Evolutionary conservation across 2,113 vertebrate species (phyloP).

Genomic region (Lasiurus cinereus): DNA sequence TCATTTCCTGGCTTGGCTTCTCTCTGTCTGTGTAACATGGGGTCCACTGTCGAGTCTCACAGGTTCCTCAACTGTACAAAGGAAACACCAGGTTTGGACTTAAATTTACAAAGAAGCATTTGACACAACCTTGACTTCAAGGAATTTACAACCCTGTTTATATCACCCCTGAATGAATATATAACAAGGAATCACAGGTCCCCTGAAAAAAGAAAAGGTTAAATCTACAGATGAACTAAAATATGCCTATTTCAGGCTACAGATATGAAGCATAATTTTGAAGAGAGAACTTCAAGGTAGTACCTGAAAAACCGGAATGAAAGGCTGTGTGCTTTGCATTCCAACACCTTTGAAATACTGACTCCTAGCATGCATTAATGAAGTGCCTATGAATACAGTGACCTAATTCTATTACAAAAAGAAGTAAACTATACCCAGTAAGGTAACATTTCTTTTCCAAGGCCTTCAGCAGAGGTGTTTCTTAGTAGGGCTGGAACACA

Average conservation of each 20-base stretch:
- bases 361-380: not conserved
- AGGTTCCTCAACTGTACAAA: not conserved
- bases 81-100: not conserved
- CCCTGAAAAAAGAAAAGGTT: not conserved
- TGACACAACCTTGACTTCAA: not conserved
- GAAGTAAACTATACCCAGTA: not conserved
- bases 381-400: conserved; percentile 40
- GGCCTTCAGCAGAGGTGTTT: not conserved
- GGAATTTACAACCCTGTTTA: not conserved
- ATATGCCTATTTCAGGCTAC: not conserved
- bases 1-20: not conserved
- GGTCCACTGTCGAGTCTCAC: not conserved
- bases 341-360: not conserved
- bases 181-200: not conserved
- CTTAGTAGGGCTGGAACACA: not conserved
- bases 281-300: not conserved
- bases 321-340: not conserved
- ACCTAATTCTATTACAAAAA: conserved; percentile 60
- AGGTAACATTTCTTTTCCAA: conserved; percentile 30
- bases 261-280: not conserved
- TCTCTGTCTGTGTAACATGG: not conserved
- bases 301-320: conserved; percentile 52
- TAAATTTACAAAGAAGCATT: not conserved
- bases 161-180: not conserved
- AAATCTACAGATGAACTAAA: not conserved